Evolutionary conservation across 2,113 vertebrate species (phyloP).

Genomic region (Vicugna pacos): DNA sequence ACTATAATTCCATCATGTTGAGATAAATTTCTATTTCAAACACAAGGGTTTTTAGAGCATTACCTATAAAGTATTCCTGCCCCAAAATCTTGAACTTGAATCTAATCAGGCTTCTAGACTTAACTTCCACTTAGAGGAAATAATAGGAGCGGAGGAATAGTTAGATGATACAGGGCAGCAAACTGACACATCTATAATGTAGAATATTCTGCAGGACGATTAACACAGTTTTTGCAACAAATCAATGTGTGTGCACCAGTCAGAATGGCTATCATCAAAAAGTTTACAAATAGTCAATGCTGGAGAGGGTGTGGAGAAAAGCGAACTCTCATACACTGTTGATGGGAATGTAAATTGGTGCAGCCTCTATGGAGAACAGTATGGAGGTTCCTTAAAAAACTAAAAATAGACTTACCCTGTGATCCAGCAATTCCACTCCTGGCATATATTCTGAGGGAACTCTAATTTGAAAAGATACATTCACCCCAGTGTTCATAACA

Average conservation of each 20-base stretch:
- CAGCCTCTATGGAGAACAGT: too few species aligned
- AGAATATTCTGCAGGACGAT: background rate
- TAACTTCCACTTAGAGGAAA: background rate
- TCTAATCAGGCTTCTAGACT: background rate
- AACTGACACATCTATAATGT: background rate
- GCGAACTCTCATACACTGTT: too few species aligned
- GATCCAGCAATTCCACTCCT: too few species aligned
- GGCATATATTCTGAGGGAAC: too few species aligned
- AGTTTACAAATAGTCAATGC: too few species aligned
- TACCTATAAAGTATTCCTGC: background rate
- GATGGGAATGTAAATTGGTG: too few species aligned
- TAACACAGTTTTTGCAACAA: background rate
- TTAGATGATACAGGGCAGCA: background rate
- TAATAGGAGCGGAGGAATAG: background rate
- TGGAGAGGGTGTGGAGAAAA: too few species aligned
- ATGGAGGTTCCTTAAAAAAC: too few species aligned
- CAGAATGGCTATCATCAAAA: too few species aligned
- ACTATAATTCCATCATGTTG: background rate
- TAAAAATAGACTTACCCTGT: too few species aligned
- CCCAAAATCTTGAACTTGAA: background rate
- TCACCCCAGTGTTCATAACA: too few species aligned
- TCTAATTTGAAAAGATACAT: too few species aligned
- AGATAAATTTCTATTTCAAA: slow-evolving; percentile 2
- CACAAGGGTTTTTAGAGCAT: background rate
- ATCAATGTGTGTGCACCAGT: background rate